Evolutionary conservation across 2,888 invertebrate species (phyloP), one percentile per base, ranked within the genome.

Genomic region (Kuschelorhynchus macadamiae): DNA sequence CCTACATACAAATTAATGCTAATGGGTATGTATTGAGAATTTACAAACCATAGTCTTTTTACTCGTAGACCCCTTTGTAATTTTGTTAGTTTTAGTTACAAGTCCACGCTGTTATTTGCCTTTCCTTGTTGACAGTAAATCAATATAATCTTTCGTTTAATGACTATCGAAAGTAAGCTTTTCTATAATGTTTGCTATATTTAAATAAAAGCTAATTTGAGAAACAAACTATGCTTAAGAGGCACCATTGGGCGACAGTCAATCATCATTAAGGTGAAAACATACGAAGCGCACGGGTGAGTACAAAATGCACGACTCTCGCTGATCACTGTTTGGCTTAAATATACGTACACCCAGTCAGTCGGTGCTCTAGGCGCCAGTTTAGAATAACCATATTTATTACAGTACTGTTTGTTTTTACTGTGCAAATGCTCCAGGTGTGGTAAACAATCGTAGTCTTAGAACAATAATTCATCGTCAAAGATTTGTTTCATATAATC

Each of bases 211-310:
- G 20, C 52, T 39, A 20, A 52, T 39, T 52, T 39, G 21, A 52
- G 36, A 39, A 39, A 52, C 39, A 39, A 52, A 52, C 36, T 36
- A 14, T 20, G 14, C 52, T 39, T 52, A 36, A 14, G 14, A 39
- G 39, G 18, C 52, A 52, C 52, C 21, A 21, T 17, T 52, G 21
- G 52, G 21, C 20, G 52, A 52, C 50, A 50, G 52, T 52, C 52
- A 39, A 39, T 52, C 52, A 39, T 52, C 52, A 52, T 52, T 52
- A 52, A 52, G 52, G 52, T 52, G 39, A 52, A 52, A 39, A 39
- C 12, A 52, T 9, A 39, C 52, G 11, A 17, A 33, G 52, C 39
- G 12, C 52, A 39, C 52, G 52, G 52, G 52, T 36, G 36, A 36
- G 52, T 20, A 17, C 20, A 44, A 44, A 44, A 44, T 44, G 18